These are phyloP conservation scores for Phasia obesa DNA, from an alignment of 2,888 invertebrate genomes.

Conservation along the genomic window DNA sequence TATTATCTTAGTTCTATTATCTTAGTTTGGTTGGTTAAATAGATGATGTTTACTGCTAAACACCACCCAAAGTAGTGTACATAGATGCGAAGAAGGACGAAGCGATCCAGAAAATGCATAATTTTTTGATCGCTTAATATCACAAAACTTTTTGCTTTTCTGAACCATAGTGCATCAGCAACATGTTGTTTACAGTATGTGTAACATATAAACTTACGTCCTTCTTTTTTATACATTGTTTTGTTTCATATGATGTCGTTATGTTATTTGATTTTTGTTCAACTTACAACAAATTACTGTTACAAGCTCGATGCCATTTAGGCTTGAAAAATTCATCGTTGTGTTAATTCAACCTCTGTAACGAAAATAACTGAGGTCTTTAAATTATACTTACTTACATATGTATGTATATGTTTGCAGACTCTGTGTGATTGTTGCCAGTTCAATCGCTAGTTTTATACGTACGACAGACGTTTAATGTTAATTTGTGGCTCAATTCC, in stretches of 20 bases:
- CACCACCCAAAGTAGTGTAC: too few relatives aligned
- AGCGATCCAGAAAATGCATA: not conserved
- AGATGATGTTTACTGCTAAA: too few relatives aligned
- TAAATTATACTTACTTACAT: not conserved
- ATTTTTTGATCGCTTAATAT: not conserved
- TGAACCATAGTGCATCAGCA: conserved; percentile 25
- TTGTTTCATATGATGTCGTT: conserved; percentile 20
- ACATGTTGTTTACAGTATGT: conserved; percentile 18
- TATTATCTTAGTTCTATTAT: too few relatives aligned
- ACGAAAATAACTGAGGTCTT: conserved; percentile 5
- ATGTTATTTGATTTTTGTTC: conserved; percentile 13
- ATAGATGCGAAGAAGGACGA: too few relatives aligned
- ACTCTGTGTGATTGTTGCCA: conserved; percentile 36
- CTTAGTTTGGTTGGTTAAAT: too few relatives aligned
- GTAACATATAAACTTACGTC: conserved; percentile 23
- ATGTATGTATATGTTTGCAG: too few relatives aligned
- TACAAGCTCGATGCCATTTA: conserved; percentile 59
- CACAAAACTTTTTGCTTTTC: not conserved
- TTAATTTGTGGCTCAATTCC: conserved; percentile 58
- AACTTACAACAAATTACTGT: conserved; percentile 66
- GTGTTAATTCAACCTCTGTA: not conserved
- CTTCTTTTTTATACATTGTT: conserved; percentile 40
- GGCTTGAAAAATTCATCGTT: conserved; percentile 43
- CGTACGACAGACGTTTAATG: conserved; percentile 22
- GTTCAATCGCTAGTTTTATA: conserved; percentile 33